phyloP scores from a whole-genome alignment of 2,888 invertebrate genomes.

The Drosophila infuscata region DNA sequence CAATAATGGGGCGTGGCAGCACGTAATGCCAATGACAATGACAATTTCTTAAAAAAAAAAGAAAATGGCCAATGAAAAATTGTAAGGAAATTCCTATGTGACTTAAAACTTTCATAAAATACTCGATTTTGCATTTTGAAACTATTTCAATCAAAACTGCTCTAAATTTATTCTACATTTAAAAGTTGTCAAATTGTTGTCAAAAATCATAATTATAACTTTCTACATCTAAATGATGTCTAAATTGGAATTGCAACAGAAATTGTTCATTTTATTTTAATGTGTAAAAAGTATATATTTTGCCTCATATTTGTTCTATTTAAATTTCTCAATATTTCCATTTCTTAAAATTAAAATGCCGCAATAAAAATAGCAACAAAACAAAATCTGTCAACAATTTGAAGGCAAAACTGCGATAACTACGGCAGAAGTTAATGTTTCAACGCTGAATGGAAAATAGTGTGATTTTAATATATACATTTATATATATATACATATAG shows the following conservation, averaged over 20 bases:
- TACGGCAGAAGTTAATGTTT: not conserved
- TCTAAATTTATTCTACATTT: not conserved
- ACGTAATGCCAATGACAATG: constrained; percentile 29
- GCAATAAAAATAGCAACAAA: not conserved
- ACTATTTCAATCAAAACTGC: not conserved
- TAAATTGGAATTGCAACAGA: not conserved
- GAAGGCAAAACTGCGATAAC: not conserved
- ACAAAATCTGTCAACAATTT: not conserved
- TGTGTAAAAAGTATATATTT: not conserved
- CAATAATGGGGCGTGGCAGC: constrained; percentile 36
- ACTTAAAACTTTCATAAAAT: not conserved
- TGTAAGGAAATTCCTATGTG: not conserved
- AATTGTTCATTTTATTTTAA: not conserved
- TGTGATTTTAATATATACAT: not conserved
- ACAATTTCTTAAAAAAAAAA: constrained; percentile 14
- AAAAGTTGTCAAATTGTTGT: not conserved
- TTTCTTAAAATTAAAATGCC: not conserved
- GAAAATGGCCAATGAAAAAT: not conserved
- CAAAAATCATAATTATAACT: not conserved
- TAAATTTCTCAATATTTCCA: not conserved
- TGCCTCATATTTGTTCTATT: not conserved
- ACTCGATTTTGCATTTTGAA: not conserved
- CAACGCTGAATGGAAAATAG: not conserved
- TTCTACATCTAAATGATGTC: not conserved
- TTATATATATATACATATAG: not conserved